Evolutionary conservation across 2,888 invertebrate species (phyloP), one percentile per base, ranked within the genome.

Genomic region (Colostygia pectinataria): DNA sequence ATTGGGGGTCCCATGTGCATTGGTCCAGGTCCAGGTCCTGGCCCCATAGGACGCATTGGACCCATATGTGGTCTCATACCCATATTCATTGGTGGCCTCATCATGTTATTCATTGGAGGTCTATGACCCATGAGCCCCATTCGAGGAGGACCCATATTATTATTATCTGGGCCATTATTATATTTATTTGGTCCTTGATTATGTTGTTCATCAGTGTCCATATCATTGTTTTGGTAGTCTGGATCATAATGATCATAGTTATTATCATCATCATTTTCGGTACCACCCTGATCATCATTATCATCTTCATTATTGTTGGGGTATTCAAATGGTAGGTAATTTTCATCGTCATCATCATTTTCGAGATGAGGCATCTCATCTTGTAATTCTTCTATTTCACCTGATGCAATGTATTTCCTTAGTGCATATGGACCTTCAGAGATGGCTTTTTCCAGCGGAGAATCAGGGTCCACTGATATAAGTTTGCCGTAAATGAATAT

Each of bases 401-500:
- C 96, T 0, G 95, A 93, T 61, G 94, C 93, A 23, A 96, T 94
- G 63, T 93, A 94, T 69, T 93, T 94, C 70, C 95, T 95, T 12
- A 97, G 87, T 29, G 95, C 94, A 40, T 95, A 92, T 8, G 94
- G 93, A 4, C 96, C 96, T 66, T 95, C 95, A 9, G 93, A 89
- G 59, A 96, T 95, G 4, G 94, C 95, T 59, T 93, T 92, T 66
- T 95, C 94, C 40, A 97, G 77, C 69, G 93, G 93, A 7, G 96
- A 95, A 24, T 95, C 95, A 34, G 95, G 87, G 82, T 94, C 94
- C 8, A 96, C 95, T 24, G 94, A 91, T 61, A 97, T 93, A 54
- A 95, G 88, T 90, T 95, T 96, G n/a, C 95, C 96, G 80, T 96
- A 96, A 47, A 96, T 92, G 62, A 95, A 94, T 66, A 97, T 94